Evolutionary conservation across 2,797 vertebrate genomes (phyloP).

Genomic region (Danio albolineatus): DNA sequence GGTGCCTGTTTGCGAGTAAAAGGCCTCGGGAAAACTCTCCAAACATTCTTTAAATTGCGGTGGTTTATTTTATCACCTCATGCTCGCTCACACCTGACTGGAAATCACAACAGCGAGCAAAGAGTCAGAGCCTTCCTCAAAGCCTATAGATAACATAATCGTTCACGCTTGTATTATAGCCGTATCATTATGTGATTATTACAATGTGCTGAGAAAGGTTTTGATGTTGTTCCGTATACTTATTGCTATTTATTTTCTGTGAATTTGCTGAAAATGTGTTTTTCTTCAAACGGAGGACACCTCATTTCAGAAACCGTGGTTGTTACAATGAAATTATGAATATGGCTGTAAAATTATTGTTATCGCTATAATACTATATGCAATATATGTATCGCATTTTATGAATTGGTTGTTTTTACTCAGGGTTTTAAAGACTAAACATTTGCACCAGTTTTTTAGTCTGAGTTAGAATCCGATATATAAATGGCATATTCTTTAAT

Average conservation of each 20-base stretch:
- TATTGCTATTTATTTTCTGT: neutral
- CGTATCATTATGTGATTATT: neutral
- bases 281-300: neutral
- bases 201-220: neutral
- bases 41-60: constrained; percentile 54
- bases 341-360: too few species aligned
- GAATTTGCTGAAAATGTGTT: neutral
- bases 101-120: neutral
- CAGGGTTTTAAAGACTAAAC: too few species aligned
- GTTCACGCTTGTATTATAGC: neutral
- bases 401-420: too few species aligned
- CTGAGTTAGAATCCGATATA: too few species aligned
- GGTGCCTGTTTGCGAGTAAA: constrained; percentile 50
- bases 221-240: neutral
- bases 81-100: constrained; percentile 12
- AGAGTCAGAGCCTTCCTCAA: neutral
- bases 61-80: neutral
- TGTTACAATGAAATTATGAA: constrained; percentile 3
- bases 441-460: too few species aligned
- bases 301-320: neutral
- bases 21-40: constrained; percentile 56
- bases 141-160: neutral
- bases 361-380: too few species aligned
- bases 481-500: too few species aligned
- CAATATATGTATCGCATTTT: too few species aligned